Evolutionary conservation across 2,113 vertebrate genomes (phyloP), one percentile per base, ranked within the genome.

Genomic region (Hippoglossus stenolepis): DNA sequence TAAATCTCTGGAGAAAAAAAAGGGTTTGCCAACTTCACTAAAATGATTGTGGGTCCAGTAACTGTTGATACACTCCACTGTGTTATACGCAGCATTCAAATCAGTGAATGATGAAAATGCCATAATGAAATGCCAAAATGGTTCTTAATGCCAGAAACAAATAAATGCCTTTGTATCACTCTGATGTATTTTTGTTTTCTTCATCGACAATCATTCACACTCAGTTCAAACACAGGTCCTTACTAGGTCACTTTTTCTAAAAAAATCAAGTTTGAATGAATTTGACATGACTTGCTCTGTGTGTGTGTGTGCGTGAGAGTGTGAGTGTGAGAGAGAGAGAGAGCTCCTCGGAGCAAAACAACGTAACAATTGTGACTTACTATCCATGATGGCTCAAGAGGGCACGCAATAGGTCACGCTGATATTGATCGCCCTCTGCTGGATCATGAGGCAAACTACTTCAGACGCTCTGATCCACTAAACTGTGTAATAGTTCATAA

Each of bases 101-200:
- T 51, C 7, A 51, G 5, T 65, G 59, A 70, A 57, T 12, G 26
- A 13, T 59, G 14, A 73, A 72, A 68, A 70, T 51, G 77, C 72
- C 64, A 71, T 67, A 68, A 64, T 69, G 53, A 31, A 31, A 70
- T 51, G 77, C 72, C 64, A 71, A 70, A 68, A 66, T 69, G 47
- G 43, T 80, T 65, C 59, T 12, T 51, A 21, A 73, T 85, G 79
- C 77, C 58, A 79, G 67, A 73, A 81, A 47, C 53, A 63, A 87
- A 85, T 89, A 85, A 73, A 87, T 35, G 49, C 7, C 69, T 83
- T 74, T 65, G 13, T 79, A 56, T 73, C 31, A 40, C 54, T 21
- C 57, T 28, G 31, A 60, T 72, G 45, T 49, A 0, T 72, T 68
- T 15, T 6, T 56, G 12, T 78, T 40, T 17, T 45, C 21, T 73